phyloP scores from a whole-genome alignment of 2,113 vertebrate species.

The Nothocercus julius region DNA sequence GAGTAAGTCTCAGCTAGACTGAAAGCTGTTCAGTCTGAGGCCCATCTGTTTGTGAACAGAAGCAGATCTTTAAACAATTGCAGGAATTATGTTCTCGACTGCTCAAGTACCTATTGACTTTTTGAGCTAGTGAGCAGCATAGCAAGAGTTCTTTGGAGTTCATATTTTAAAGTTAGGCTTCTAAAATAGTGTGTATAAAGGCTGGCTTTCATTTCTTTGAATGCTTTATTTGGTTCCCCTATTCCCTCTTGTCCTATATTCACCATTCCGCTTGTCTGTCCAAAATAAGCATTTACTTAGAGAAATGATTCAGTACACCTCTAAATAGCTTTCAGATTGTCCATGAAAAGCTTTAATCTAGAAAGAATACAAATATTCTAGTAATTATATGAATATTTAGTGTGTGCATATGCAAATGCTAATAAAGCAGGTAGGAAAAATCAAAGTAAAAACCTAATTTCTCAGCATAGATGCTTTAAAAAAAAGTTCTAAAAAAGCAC shows the following conservation, averaged over 20 bases:
- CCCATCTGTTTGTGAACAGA: not conserved
- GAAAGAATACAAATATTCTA: not conserved
- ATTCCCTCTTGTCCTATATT: not conserved
- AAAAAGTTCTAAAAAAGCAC: not conserved
- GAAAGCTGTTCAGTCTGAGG: not conserved
- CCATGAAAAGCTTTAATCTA: not conserved
- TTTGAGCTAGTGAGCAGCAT: not conserved
- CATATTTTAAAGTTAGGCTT: not conserved
- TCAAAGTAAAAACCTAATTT: not conserved
- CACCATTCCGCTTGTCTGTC: not conserved
- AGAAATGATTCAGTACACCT: not conserved
- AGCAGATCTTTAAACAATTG: not conserved
- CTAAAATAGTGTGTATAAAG: not conserved
- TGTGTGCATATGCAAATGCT: not conserved
- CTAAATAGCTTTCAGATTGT: not conserved
- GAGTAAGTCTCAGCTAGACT: not conserved
- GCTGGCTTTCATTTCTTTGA: not conserved
- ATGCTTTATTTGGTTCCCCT: not conserved
- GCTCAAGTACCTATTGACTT: not conserved
- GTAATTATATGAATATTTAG: not conserved
- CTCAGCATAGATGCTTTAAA: not conserved
- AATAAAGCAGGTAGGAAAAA: not conserved
- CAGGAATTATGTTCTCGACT: not conserved
- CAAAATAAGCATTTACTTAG: not conserved
- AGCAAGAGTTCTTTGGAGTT: not conserved